Evolutionary conservation across 1,140 invertebrate genomes (phyloP), one percentile per base, ranked within the genome.

Genomic region (Heliothis virescens): DNA sequence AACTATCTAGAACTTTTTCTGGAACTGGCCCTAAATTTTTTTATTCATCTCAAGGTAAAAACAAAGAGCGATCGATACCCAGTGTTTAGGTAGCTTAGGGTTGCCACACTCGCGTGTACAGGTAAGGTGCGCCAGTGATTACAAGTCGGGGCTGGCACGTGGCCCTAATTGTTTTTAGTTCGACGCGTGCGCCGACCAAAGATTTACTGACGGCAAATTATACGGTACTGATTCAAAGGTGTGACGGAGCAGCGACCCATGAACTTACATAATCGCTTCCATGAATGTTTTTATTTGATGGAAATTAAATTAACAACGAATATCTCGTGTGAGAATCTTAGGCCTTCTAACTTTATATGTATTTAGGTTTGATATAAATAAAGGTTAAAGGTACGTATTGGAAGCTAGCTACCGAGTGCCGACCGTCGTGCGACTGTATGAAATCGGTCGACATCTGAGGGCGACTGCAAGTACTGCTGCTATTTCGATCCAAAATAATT

Each of bases 91-190:
- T n/a, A 26, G 9, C 53, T 3, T 18, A 77, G 74, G 60, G 74
- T 47, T 65, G 59, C n/a, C 47, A 18, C 67, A 57, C 55, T 76
- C 48, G 75, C 52, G 67, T 74, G 72, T 53, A 79, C 79, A 86
- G 83, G 85, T 87, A 79, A 86, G 82, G 86, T 85, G 88, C 80
- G 29, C 63, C 69, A 50, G 73, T 83, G 85, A 88, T 86, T 84
- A 86, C 65, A 26, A 62, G 73, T 71, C 83, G 84, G 81, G 86
- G 82, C 52, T 82, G 86, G 48, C 90, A 90, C 90, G 90, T 90
- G 89, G 50, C 84, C n/a, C 65, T 89, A 89, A 90, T 90, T 87
- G 87, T 90, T 85, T 90, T 79, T 79, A 47, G 34, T 59, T 76
- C 21, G 57, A 63, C 79, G 76, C 82, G 55, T 59, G 71, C 79